Evolutionary conservation across 2,113 vertebrate genomes (phyloP), one percentile per base, ranked within the genome.

Genomic region (Corythaeola cristata): DNA sequence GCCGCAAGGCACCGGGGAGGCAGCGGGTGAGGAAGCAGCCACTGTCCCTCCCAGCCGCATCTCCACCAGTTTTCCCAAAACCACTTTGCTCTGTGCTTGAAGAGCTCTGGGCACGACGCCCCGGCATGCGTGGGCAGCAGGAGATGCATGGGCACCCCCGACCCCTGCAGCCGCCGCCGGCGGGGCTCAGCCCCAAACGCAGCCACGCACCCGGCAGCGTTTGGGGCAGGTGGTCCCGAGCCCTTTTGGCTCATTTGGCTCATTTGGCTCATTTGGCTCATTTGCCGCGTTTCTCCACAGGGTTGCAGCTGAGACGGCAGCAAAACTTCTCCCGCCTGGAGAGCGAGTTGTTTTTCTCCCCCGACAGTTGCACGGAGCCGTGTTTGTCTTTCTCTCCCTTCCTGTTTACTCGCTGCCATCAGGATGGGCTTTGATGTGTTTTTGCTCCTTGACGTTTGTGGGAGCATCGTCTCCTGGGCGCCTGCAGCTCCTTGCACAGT

Each of bases 331-430:
- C 79, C 93, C 30, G 59, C 95, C 85, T 56, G 83, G 30, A 58
- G 79, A 53, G 86, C 5, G 32, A 82, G 79, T 87, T 93, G 91
- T 95, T 90, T 91, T 91, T 89, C 87, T 95, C 89, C 73, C 63
- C 39, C 3, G 3, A 24, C 92, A 69, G 93, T 94, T 93, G 71
- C n/a, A 47, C 91, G 78, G 63, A 74, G 88, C 74, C 1, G 44
- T 96, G 96, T 97, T 97, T 96, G 96, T 83, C 90, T 92, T 93
- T 68, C 85, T 96, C 67, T 90, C 93, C 89, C 66, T 97, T 97
- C 97, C 97, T 98, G 97, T 97, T 98, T 97, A 97, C 92, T 78
- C 15, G 32, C 52, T 79, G 82, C 89, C 88, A 78, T 93, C 95
- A 96, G 95, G 93, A 95, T 10, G 4, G 21, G n/a, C 97, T 97